Evolutionary conservation across 2,113 vertebrate genomes (phyloP).

Genomic region (Nerophis lumbriciformis): DNA sequence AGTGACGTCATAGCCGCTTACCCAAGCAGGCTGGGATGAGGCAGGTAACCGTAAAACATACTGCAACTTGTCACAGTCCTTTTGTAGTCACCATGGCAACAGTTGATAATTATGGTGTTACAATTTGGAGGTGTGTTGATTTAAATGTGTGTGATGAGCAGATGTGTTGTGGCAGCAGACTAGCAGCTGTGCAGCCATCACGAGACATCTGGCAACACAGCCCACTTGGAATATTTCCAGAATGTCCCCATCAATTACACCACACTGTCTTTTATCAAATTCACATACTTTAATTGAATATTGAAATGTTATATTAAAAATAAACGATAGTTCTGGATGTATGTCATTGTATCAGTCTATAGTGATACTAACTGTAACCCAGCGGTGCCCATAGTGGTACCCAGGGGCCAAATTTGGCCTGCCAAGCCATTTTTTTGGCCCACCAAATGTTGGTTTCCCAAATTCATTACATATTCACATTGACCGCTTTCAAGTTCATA

Average conservation of each 20-base stretch:
- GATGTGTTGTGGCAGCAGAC: background rate
- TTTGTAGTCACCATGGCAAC: background rate
- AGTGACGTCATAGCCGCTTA: slow-evolving; percentile 54
- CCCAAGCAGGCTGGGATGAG: slow-evolving; percentile 52
- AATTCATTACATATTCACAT: too few relatives aligned
- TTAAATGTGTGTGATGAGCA: too few relatives aligned
- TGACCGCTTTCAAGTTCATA: too few relatives aligned
- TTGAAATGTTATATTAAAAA: background rate
- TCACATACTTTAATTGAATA: background rate
- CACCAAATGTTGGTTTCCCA: too few relatives aligned
- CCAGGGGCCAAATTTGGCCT: too few relatives aligned
- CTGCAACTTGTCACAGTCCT: slow-evolving; percentile 10
- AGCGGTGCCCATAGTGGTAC: too few relatives aligned
- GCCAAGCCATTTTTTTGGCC: too few relatives aligned
- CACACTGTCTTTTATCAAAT: background rate
- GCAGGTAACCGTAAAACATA: slow-evolving; percentile 4
- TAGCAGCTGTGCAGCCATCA: slow-evolving; percentile 21
- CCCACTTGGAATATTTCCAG: slow-evolving; percentile 27
- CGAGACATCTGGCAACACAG: slow-evolving; percentile 44
- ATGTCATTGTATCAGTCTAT: background rate
- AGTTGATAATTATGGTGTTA: slow-evolving; percentile 1
- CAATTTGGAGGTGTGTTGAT: too few relatives aligned
- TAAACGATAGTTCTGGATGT: background rate
- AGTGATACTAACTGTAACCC: too few relatives aligned
- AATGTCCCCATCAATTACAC: background rate